Percentiles rank a stretch among this genome's conserved stretches.
phyloP scores from a whole-genome alignment of 2,888 invertebrate genomes.

The Tachina lurida region DNA sequence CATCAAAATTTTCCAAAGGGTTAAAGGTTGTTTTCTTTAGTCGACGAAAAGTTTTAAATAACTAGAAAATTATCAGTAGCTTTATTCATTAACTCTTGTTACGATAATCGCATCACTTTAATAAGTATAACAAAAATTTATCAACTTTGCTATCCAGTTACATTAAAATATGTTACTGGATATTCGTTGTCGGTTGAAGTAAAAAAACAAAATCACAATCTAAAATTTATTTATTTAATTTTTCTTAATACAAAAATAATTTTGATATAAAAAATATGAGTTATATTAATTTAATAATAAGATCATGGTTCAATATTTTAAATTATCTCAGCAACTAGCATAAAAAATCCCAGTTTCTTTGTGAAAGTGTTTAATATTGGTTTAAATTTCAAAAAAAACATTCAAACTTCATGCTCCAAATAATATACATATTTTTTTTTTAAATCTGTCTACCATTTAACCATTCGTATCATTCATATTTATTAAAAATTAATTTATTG shows the following conservation, averaged over 20 bases:
- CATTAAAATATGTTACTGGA: no score
- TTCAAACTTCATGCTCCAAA: neutral
- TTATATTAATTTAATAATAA: constrained; percentile 27
- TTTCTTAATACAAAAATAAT: neutral
- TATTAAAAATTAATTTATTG: constrained; percentile 57
- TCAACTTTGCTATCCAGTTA: no score
- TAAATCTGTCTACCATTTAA: constrained; percentile 17
- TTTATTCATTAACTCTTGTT: no score
- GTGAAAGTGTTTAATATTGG: constrained; percentile 52
- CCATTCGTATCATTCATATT: constrained; percentile 40
- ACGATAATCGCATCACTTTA: no score
- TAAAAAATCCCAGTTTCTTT: constrained; percentile 14
- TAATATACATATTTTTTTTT: neutral
- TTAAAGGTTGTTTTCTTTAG: no score
- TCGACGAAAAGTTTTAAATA: no score
- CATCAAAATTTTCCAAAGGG: no score
- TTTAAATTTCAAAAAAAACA: constrained; percentile 14
- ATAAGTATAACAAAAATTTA: no score
- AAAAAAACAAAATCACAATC: no score
- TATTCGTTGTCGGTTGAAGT: no score
- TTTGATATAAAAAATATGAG: neutral
- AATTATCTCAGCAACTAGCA: constrained; percentile 12
- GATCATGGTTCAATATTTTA: constrained; percentile 39
- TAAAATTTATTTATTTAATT: neutral
- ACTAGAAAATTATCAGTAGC: no score